phyloP scores from a whole-genome alignment of 2,797 vertebrate species.

The Acrossocheilus fasciatus region DNA sequence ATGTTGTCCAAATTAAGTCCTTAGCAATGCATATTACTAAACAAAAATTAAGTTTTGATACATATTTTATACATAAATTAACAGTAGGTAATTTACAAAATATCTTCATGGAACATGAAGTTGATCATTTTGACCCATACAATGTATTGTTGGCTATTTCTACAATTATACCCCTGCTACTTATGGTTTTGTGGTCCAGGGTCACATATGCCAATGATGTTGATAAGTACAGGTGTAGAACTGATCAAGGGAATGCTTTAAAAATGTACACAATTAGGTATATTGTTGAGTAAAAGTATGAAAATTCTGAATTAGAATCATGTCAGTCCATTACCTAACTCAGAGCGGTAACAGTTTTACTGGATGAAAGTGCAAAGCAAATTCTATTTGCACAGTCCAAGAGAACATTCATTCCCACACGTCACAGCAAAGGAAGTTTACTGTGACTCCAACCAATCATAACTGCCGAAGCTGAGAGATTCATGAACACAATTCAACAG shows the following conservation, averaged over 20 bases:
- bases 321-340: neutral
- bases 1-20: no score
- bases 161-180: no score
- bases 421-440: constrained; percentile 22
- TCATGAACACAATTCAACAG: constrained; percentile 52
- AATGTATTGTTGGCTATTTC: no score
- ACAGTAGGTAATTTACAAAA: no score
- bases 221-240: neutral
- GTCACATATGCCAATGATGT: no score
- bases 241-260: neutral
- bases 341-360: constrained; percentile 13
- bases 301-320: neutral
- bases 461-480: constrained; percentile 48
- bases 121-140: no score
- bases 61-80: no score
- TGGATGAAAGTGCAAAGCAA: constrained; percentile 1
- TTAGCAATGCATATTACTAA: no score
- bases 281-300: neutral
- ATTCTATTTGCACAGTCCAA: constrained; percentile 24
- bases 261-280: neutral
- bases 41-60: no score
- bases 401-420: constrained; percentile 29
- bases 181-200: no score
- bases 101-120: no score
- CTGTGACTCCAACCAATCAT: constrained; percentile 42